Base-by-base conservation (phyloP, 2,888 invertebrate genomes). In the Rhopalosiphum nymphaeae region DNA sequence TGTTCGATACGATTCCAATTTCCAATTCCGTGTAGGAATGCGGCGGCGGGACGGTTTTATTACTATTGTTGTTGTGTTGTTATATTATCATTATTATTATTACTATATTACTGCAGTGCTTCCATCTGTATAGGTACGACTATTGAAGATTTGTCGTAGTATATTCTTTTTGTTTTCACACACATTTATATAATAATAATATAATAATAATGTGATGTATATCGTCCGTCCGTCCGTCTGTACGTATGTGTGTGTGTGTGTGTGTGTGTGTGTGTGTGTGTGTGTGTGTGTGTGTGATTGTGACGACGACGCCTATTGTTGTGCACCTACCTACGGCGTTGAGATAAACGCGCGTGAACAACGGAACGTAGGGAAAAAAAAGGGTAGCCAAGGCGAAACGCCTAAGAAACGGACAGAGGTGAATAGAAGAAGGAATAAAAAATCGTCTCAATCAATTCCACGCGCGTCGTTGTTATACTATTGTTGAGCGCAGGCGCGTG, bases 21-120 rank as follows among this genome's bases (percentile, higher is more conserved):
- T 94, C 89, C 93, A 89, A 93, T 93, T 93, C 94, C 94, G 94
- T 94, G 94, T 94, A 67, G 94, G 94, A 94, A 94, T 94, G 94
- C 92, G 92, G 53, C 92, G 49, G 87, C 87, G 67, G 92, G 67
- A 67, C 67, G 92, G 49, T 88, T 92, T 88, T 92, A 46, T 67
- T 92, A 92, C 36, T 93, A 93, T 67, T 89, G 49, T 88, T 92
- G 78, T 92, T 86, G 44, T 90, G 85, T 90, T 84, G 84, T 78
- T 89, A 78, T 89, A 49, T 49, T 29, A 56, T 86, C 57, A 36
- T 36, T 49, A 61, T 61, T 36, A 36, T 36, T 91, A 86, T 88
- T 92, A 92, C 11, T 53, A 53, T 78, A 78, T 9, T 78, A 78
- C 78, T 67, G 61, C n/a, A 61, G 49, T 49, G 49, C 49, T 7